phyloP scores from a whole-genome alignment of 2,113 vertebrate genomes.

The Numida meleagris region DNA sequence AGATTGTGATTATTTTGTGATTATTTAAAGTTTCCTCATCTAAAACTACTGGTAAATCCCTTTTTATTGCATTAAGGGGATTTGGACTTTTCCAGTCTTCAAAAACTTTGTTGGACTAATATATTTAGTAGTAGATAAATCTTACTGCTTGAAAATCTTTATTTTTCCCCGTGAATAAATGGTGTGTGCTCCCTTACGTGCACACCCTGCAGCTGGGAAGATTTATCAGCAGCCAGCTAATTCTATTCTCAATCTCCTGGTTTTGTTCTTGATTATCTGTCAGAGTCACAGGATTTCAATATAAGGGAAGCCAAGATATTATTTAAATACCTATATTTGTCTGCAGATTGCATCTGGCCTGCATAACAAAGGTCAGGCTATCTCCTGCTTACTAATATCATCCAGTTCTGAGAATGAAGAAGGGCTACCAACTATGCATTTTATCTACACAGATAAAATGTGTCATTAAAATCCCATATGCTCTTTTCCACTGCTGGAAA shows the following conservation, averaged over 20 bases:
- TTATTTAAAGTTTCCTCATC: not conserved
- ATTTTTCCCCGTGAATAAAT: not conserved
- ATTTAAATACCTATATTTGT: conserved; percentile 22
- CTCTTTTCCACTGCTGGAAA: not conserved
- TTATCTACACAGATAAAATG: conserved; percentile 50
- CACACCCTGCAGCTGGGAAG: not conserved
- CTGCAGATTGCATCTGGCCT: conserved; percentile 19
- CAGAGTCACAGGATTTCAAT: conserved; percentile 24
- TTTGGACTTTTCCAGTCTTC: not conserved
- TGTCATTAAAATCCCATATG: not conserved
- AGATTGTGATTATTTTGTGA: not conserved
- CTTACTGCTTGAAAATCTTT: not conserved
- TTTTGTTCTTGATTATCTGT: conserved; percentile 35
- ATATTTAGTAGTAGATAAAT: not conserved
- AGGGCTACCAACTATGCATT: conserved; percentile 5
- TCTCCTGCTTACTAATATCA: conserved; percentile 48
- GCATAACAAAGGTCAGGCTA: conserved; percentile 21
- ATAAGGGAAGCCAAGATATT: conserved; percentile 30
- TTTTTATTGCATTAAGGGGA: not conserved
- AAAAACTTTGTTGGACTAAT: not conserved
- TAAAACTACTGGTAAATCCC: not conserved
- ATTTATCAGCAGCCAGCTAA: conserved; percentile 14
- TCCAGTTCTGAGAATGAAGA: conserved; percentile 20
- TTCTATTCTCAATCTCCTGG: not conserved
- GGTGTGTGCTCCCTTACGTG: not conserved